Conservation (phyloP, 2,113 vertebrate genomes). For the Leucopsar rothschildi region DNA sequence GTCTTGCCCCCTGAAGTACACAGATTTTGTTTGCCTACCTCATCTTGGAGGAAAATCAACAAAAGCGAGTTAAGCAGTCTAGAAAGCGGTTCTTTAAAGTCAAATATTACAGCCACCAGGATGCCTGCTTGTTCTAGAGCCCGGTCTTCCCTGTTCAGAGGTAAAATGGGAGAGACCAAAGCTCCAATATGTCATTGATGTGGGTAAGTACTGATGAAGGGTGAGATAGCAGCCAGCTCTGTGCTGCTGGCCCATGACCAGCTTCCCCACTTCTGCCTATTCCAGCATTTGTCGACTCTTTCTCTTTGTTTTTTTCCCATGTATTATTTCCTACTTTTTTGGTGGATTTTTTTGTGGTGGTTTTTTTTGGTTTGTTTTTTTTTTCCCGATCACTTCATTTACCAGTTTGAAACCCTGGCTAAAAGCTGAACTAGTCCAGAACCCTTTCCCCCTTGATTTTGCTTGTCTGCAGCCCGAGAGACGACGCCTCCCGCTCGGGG, state of each 20-base stretch:
- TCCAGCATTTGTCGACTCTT: background rate
- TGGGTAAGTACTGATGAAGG: fast-evolving
- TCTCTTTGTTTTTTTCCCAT: background rate
- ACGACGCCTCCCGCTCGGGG: fast-evolving
- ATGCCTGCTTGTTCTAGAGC: background rate
- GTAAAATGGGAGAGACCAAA: background rate
- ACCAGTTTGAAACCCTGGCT: background rate
- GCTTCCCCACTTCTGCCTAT: background rate
- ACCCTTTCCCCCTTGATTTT: background rate
- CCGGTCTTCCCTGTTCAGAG: background rate
- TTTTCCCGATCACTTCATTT: background rate
- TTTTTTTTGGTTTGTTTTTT: background rate
- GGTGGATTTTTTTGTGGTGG: background rate
- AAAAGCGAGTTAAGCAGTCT: background rate
- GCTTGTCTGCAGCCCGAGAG: background rate
- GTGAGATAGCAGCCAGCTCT: background rate
- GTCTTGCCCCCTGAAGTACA: background rate
- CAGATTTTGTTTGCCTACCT: background rate
- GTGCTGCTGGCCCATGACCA: background rate
- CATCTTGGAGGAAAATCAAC: background rate
- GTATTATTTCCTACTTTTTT: background rate
- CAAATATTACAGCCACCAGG: background rate
- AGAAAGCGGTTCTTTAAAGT: background rate
- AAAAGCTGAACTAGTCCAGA: too few species aligned
- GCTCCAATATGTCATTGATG: fast-evolving